phyloP scores from a whole-genome alignment of 2,888 invertebrate genomes.

The Drosophila robusta region DNA sequence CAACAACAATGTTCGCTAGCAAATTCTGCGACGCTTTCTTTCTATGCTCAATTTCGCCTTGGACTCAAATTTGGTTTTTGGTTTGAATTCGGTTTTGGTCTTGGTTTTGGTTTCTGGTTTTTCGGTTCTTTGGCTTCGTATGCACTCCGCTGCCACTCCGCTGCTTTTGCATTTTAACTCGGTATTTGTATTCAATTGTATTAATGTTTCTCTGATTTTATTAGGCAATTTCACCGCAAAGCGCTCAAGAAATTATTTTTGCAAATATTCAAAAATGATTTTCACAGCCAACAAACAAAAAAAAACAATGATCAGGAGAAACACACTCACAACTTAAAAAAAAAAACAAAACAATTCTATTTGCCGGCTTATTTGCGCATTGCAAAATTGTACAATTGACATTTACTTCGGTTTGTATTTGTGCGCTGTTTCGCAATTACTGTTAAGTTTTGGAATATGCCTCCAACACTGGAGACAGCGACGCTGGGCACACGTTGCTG shows the following conservation, averaged over 20 bases:
- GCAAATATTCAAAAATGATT: slow-evolving; percentile 3
- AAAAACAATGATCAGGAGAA: slow-evolving; percentile 12
- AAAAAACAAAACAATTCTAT: slow-evolving; percentile 29
- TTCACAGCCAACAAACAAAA: slow-evolving; percentile 24
- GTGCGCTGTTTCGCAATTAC: slow-evolving; percentile 16
- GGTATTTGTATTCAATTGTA: background rate
- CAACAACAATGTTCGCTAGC: slow-evolving; percentile 35
- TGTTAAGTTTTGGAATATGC: slow-evolving; percentile 26
- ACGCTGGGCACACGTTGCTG: slow-evolving; percentile 51
- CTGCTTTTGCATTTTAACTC: no score
- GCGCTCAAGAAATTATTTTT: background rate
- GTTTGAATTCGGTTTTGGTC: slow-evolving; percentile 16
- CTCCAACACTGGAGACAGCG: slow-evolving; percentile 50
- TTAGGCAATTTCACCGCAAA: slow-evolving; percentile 6
- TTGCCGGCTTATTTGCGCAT: slow-evolving; percentile 27
- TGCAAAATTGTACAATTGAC: slow-evolving; percentile 21
- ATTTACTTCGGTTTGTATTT: slow-evolving; percentile 25
- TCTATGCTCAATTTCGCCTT: slow-evolving; percentile 41
- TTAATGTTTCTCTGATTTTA: background rate
- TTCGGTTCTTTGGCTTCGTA: slow-evolving; percentile 1
- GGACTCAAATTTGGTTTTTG: slow-evolving; percentile 18
- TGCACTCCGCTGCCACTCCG: background rate
- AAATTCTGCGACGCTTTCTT: slow-evolving; percentile 64
- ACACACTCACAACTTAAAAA: slow-evolving; percentile 46
- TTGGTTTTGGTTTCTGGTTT: slow-evolving; percentile 16